Conservation (phyloP, 2,113 vertebrate genomes). For the Zootoca vivipara region DNA sequence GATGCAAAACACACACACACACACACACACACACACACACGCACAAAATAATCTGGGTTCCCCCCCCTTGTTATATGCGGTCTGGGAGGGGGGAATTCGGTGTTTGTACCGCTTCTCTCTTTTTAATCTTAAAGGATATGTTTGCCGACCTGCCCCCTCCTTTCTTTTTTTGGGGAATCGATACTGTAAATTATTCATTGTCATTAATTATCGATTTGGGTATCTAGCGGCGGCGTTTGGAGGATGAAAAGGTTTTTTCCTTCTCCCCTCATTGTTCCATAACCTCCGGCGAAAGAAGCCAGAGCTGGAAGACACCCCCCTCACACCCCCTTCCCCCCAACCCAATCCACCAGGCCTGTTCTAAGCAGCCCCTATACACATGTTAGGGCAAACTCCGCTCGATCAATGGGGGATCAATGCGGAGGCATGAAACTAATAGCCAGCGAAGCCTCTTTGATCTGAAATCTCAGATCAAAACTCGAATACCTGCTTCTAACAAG, state of each 20-base stretch:
- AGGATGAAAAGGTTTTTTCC: conserved; percentile 34
- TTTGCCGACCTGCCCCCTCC: neutral
- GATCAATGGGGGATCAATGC: conserved; percentile 59
- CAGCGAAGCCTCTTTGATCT: conserved; percentile 67
- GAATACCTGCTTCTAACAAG: conserved; percentile 50
- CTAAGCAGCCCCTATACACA: conserved; percentile 14
- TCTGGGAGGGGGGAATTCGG: no score
- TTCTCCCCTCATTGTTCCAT: conserved; percentile 56
- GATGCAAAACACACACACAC: no score
- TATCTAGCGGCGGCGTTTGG: conserved; percentile 51
- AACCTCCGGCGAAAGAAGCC: conserved; percentile 50
- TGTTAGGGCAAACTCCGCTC: conserved; percentile 32
- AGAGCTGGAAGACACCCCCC: conserved; percentile 4
- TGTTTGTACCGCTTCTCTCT: neutral
- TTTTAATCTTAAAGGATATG: conserved; percentile 14
- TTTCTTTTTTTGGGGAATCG: conserved; percentile 23
- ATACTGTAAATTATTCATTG: conserved; percentile 63
- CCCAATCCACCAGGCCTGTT: neutral
- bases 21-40: no score
- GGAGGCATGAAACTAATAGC: conserved; percentile 56
- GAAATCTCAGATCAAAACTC: conserved; percentile 33
- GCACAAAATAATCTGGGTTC: neutral
- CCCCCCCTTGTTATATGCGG: neutral
- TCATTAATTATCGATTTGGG: conserved; percentile 67
- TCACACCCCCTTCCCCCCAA: neutral